Evolutionary conservation across 2,113 vertebrate genomes (phyloP), one percentile per base, ranked within the genome.

Genomic region (Rhynchomys soricoides): DNA sequence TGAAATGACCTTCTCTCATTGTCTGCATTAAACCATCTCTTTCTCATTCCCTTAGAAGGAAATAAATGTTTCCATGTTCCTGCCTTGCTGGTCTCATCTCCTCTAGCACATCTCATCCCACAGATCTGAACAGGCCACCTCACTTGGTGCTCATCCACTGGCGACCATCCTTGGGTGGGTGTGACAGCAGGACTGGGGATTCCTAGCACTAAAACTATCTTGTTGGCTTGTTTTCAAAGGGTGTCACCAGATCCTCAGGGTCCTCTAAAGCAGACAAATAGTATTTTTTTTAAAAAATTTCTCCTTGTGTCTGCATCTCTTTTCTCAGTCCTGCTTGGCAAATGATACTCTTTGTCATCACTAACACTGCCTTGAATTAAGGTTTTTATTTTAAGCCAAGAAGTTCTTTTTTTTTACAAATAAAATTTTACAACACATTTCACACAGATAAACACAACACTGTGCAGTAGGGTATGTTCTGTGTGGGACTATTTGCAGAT

Each of bases 331-430:
- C 7, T 81, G 34, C 1, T 13, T 45, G 15, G 68, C 64, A 88
- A 93, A 2, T 29, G 16, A 86, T 75, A 19, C 73, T 70, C 66
- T 90, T 48, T 43, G 21, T 55, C 78, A 64, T 83, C n/a, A 34
- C 7, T 78, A 87, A 31, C 48, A 50, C 5, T 22, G 48, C 78
- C 15, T 75, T 45, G 64, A 64, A 57, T 88, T 22, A 83, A 0
- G 57, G 64, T n/a, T 88, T 90, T 95, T 34, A 90, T 93, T 94
- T 95, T 89, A 91, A 86, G 22, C 34, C 55, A 6, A 71, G 13
- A 59, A 83, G 48, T 55, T 88, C 22, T 43, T 50, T 71, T 82
- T 81, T 92, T 4, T 81, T 85, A 50, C 66, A 91, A 78, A 75
- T 89, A 89, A 92, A 94, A 89, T 70, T 62, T 57, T 57, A 21